Conservation (phyloP, 1,140 invertebrate species). For the Zaprionus kolodkinae region DNA sequence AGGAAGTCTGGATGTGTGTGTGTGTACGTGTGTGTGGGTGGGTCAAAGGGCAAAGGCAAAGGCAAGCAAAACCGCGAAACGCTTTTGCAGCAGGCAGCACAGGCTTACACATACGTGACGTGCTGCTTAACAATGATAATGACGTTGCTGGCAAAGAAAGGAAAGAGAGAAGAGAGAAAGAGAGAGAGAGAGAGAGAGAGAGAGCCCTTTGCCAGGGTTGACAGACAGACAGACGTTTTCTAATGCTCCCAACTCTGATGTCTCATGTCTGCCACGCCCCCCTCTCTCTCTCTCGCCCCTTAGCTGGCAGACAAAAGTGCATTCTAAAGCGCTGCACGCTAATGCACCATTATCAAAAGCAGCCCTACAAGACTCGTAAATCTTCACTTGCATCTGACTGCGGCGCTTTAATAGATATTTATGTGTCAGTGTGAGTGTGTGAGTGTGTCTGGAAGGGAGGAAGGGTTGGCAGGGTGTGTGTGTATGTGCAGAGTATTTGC, state of each 20-base stretch:
- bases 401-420: conserved; percentile 76
- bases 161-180: neutral
- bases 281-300: neutral
- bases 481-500: conserved; percentile 17
- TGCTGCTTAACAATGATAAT: conserved; percentile 73
- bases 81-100: conserved; percentile 47
- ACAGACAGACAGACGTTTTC: conserved; percentile 44
- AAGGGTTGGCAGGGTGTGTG: conserved; percentile 2
- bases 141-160: conserved; percentile 47
- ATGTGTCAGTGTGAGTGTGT: conserved; percentile 39
- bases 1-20: neutral
- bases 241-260: conserved; percentile 23
- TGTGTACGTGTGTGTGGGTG: neutral
- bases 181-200: neutral
- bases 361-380: conserved; percentile 62
- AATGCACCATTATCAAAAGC: conserved; percentile 78
- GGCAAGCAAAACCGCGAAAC: conserved; percentile 53
- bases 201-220: conserved; percentile 33
- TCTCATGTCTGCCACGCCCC: neutral
- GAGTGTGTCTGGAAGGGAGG: neutral
- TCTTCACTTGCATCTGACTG: conserved; percentile 75
- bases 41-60: conserved; percentile 60
- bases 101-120: conserved; percentile 64
- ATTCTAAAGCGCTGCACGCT: conserved; percentile 73
- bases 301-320: conserved; percentile 59